These are phyloP conservation scores for Chrysopilus asiliformis DNA, from an alignment of 2,888 invertebrate genomes.

Conservation along the genomic window DNA sequence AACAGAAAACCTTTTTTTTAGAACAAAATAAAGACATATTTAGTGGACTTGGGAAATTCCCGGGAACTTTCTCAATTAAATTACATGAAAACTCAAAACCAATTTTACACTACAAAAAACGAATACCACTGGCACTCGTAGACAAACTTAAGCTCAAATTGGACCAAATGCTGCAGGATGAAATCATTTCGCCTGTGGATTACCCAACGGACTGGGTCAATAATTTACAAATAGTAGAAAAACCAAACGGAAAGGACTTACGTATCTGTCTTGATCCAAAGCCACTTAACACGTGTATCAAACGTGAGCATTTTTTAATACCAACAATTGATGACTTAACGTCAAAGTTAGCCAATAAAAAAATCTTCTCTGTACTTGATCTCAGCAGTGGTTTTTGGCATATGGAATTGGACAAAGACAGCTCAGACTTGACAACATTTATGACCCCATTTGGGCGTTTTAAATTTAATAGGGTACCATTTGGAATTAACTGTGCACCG, in stretches of 20 bases:
- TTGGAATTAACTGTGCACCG: conserved; percentile 8
- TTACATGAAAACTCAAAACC: conserved; percentile 14
- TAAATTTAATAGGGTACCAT: conserved; percentile 8
- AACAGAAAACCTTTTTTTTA: not conserved
- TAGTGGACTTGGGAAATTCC: conserved; percentile 10
- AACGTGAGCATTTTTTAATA: conserved; percentile 20
- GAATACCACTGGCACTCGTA: conserved; percentile 10
- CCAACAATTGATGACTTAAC: conserved; percentile 19
- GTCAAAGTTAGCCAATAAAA: conserved; percentile 10
- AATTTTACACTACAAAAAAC: conserved; percentile 13
- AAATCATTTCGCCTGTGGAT: conserved; percentile 16
- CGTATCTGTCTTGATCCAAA: conserved; percentile 8
- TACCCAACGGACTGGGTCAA: conserved; percentile 19
- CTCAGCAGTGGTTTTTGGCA: conserved; percentile 9
- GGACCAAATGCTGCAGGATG: conserved; percentile 9
- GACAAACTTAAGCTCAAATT: conserved; percentile 10
- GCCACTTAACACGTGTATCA: conserved; percentile 19
- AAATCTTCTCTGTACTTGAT: conserved; percentile 10
- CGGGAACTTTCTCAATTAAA: conserved; percentile 10
- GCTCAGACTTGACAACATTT: conserved; percentile 9
- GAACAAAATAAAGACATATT: conserved; percentile 6
- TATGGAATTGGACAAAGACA: conserved; percentile 8
- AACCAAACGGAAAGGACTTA: conserved; percentile 15
- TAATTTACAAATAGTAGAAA: conserved; percentile 18
- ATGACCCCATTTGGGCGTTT: no score